Base-by-base conservation (phyloP, 1,140 invertebrate genomes). In the Harlomillsia oculata region DNA sequence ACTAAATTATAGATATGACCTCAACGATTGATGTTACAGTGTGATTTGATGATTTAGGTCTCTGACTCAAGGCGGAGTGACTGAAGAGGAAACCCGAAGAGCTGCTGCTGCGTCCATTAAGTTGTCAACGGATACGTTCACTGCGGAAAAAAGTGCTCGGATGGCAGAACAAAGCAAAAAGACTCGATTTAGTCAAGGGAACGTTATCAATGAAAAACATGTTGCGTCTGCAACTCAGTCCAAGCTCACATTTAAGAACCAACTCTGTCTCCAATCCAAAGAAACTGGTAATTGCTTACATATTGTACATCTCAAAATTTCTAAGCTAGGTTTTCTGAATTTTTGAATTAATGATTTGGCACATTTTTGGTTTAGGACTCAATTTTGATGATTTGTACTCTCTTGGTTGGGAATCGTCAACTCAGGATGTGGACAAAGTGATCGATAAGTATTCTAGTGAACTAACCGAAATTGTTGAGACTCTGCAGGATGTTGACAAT, bases 81-180 rank as follows among this genome's bases (percentile, higher is more conserved):
- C 81, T 21, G 84, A 88, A 66, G 83, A 90, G 68, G 87, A 90
- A 69, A 82, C 79, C 56, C 84, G 85, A 67, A 87, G 84, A 71
- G 80, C 84, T 34, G 75, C 73, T 16, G 80, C 83, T 3, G 76
- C 83, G 13, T 83, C 81, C 60, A 82, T 89, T 73, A 87, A 86
- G 69, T 72, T 92, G 20, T 84, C 88, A 40, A 89, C 85, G 37
- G 87, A 89, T 61, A 83, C 80, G 13, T 90, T 87, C 70, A 88
- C 81, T 54, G 81, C 85, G 5, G 86, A 91, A 72, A 86, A 89
- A 72, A 75, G 84, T 67, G 84, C 86, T 1, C 82, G 86, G 72
- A 81, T 84, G 53, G 82, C 86, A 40, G 83, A 88, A 59, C 84
- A 92, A 68, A 85, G 87, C 18, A 77, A 83, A 14, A 86, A 90